phyloP scores from a whole-genome alignment of 2,797 vertebrate genomes.

The Sciurus carolinensis region DNA sequence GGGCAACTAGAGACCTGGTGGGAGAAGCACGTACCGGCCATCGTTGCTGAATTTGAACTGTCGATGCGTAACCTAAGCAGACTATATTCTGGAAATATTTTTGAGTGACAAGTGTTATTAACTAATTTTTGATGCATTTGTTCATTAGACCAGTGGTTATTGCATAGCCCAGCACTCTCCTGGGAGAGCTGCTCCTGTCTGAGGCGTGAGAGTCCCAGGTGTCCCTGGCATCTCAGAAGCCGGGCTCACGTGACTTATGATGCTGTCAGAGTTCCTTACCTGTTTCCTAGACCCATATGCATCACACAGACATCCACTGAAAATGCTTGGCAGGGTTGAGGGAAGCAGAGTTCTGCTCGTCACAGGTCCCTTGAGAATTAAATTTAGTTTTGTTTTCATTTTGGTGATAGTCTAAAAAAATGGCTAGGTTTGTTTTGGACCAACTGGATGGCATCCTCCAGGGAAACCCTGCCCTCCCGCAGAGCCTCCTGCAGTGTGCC shows the following conservation, averaged over 20 bases:
- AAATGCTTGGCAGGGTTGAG: background rate
- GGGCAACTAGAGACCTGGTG: background rate
- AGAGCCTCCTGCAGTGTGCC: background rate
- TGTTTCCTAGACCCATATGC: fast-evolving
- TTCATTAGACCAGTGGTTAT: too few species aligned
- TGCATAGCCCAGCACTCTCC: background rate
- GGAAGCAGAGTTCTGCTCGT: background rate
- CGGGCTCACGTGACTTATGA: fast-evolving
- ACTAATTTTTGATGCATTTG: background rate
- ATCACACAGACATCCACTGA: background rate
- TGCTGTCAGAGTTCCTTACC: background rate
- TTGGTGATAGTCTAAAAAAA: background rate
- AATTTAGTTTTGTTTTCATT: background rate
- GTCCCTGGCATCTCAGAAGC: background rate
- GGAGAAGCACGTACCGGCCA: fast-evolving
- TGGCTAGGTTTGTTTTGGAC: background rate
- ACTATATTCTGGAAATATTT: background rate
- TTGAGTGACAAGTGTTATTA: background rate
- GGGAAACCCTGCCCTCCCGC: background rate
- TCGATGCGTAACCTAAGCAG: background rate
- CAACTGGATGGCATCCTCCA: fast-evolving
- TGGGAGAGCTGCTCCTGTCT: background rate
- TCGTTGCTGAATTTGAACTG: too few species aligned
- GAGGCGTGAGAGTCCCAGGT: background rate
- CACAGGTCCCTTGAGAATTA: background rate